phyloP scores from a whole-genome alignment of 2,797 vertebrate species.

The Esox lucius region DNA sequence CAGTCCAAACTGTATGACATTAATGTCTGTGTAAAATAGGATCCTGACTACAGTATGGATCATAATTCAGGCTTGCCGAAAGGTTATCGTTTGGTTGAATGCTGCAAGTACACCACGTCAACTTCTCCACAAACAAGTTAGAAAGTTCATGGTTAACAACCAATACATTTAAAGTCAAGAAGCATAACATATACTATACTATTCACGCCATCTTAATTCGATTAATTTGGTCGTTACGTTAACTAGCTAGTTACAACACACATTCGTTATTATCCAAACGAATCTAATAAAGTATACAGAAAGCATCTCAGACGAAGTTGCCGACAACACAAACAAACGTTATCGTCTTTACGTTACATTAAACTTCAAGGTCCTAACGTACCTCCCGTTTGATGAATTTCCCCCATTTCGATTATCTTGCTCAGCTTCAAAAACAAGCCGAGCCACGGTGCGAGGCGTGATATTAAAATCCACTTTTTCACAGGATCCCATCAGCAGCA shows the following conservation, averaged over 20 bases:
- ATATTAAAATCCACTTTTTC: slow-evolving; percentile 79
- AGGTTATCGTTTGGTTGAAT: background rate
- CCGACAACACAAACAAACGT: background rate
- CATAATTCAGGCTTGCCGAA: background rate
- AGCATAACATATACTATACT: no score
- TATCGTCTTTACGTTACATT: no score
- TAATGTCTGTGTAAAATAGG: background rate
- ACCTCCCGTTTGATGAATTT: slow-evolving; percentile 81
- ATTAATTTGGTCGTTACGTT: background rate
- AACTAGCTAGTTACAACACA: background rate
- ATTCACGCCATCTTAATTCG: background rate
- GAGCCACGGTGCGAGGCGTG: slow-evolving; percentile 69
- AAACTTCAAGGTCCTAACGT: slow-evolving; percentile 39
- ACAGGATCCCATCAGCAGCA: slow-evolving; percentile 80
- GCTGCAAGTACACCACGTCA: background rate
- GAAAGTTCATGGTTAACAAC: background rate
- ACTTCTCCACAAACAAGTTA: background rate
- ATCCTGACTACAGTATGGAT: background rate
- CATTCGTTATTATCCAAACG: background rate
- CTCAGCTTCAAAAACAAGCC: slow-evolving; percentile 76
- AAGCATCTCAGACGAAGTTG: background rate
- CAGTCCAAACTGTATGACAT: background rate
- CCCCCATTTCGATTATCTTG: slow-evolving; percentile 71
- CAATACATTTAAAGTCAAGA: no score
- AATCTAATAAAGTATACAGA: background rate